Percentiles rank a stretch among this genome's conserved stretches.
Conservation (phyloP, 2,797 vertebrate genomes). For the Pseudocheirus occidentalis region DNA sequence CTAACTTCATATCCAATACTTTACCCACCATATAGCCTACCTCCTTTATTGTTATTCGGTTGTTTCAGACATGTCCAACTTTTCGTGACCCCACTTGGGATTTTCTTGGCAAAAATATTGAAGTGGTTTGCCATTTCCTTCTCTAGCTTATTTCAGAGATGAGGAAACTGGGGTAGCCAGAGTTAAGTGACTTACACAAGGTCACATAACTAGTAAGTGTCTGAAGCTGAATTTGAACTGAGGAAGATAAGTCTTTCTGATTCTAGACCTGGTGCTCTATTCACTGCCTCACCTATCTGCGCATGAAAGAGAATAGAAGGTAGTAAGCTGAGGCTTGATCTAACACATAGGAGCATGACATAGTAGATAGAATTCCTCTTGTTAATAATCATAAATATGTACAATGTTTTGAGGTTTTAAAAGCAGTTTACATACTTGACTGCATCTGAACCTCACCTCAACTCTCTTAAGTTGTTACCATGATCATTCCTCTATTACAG, state of each 20-base stretch:
- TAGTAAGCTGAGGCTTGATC: not conserved
- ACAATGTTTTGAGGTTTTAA: not conserved
- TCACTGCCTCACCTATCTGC: not conserved
- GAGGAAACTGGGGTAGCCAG: not conserved
- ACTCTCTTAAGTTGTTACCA: not conserved
- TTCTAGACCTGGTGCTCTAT: not conserved
- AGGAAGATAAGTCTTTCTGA: not conserved
- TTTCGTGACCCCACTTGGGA: not conserved
- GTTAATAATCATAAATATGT: not conserved
- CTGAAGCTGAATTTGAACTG: not conserved
- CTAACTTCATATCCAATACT: not conserved
- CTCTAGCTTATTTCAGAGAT: not conserved
- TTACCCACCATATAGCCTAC: not conserved
- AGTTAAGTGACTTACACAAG: not conserved
- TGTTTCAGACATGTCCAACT: not conserved
- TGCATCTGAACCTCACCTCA: not conserved
- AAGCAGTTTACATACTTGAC: not conserved
- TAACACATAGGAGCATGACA: not conserved
- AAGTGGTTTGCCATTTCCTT: not conserved
- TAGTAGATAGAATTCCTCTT: not conserved
- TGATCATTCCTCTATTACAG: not conserved
- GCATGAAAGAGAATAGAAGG: not conserved
- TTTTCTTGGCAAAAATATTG: not conserved
- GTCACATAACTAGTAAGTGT: not conserved
- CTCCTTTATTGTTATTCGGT: not conserved